Evolutionary conservation across 1,140 invertebrate genomes (phyloP).

Genomic region (Homalodisca vitripennis): DNA sequence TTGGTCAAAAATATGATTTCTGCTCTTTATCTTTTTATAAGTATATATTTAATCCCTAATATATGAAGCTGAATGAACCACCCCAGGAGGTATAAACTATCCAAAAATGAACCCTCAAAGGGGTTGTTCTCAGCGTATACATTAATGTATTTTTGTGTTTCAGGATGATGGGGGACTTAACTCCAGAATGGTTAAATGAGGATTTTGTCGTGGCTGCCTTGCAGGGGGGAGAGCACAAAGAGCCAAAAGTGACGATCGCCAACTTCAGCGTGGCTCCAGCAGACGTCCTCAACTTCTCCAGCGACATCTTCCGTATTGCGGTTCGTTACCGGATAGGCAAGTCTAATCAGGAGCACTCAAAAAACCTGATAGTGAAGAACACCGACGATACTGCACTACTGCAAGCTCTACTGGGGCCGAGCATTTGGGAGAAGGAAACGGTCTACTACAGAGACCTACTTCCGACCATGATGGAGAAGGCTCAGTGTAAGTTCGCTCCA

Average conservation of each 20-base stretch:
- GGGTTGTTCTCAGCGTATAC: too few relatives aligned
- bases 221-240: not conserved
- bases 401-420: conserved; percentile 46
- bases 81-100: too few relatives aligned
- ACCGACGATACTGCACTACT: conserved; percentile 46
- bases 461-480: conserved; percentile 47
- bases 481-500: conserved; percentile 44
- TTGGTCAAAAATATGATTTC: too few relatives aligned
- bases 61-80: too few relatives aligned
- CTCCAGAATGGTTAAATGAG: conserved; percentile 8
- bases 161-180: not conserved
- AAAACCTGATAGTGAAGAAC: conserved; percentile 51
- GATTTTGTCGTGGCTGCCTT: not conserved
- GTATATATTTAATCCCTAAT: too few relatives aligned
- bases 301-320: conserved; percentile 52
- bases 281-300: conserved; percentile 54
- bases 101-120: too few relatives aligned
- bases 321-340: conserved; percentile 40
- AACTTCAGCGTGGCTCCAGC: not conserved
- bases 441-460: conserved; percentile 43
- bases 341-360: conserved; percentile 34
- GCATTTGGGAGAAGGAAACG: conserved; percentile 49
- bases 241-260: not conserved
- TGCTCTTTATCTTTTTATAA: too few relatives aligned
- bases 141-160: too few relatives aligned